Base-by-base conservation (phyloP, 2,888 invertebrate genomes). In the Protophormia terraenovae region DNA sequence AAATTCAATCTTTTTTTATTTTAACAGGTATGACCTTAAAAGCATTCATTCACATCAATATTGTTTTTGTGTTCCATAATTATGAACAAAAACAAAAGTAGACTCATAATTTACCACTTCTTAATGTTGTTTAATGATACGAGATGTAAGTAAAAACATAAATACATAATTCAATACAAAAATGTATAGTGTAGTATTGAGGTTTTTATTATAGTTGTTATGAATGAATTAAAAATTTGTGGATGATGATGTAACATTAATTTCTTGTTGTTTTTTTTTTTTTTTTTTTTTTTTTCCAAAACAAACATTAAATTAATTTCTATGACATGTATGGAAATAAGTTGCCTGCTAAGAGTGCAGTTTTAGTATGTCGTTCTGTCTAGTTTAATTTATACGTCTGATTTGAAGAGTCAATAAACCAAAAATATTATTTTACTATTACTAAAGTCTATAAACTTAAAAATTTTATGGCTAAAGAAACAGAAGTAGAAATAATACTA, bases 341-440 rank as follows among this genome's bases (percentile, higher is more conserved):
- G 35, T 47, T 64, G 41, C 27, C 16, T 19, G 5, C 10, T 38
- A 27, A 35, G 41, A 38, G 3, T 75, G 50, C 50, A 38, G n/a
- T 22, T 53, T 38, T 12, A 16, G 19, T n/a, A 45, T n/a, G n/a
- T n/a, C 5, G 24, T 5, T 27, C 3, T 47, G 73, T 19, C 38
- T 32, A n/a, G 41, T 22, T 14, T 14, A 79, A 76, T 67, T 72
- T 81, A 45, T 53, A 27, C 12, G 60, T 69, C 69, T 77, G 77
- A 60, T 27, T 62, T 10, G 19, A 77, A 60, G 19, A 79, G 79
- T 84, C 80, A 80, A 84, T 80, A 84, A 84, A 84, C 79, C 64
- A 71, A 76, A 58, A 64, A 41, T 14, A 47, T 22, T 72, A 53
- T 32, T 50, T 27, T 14, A 5, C n/a, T 41, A 12, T n/a, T 22